Conservation (phyloP, 2,113 vertebrate species). For the Percina caprodes region DNA sequence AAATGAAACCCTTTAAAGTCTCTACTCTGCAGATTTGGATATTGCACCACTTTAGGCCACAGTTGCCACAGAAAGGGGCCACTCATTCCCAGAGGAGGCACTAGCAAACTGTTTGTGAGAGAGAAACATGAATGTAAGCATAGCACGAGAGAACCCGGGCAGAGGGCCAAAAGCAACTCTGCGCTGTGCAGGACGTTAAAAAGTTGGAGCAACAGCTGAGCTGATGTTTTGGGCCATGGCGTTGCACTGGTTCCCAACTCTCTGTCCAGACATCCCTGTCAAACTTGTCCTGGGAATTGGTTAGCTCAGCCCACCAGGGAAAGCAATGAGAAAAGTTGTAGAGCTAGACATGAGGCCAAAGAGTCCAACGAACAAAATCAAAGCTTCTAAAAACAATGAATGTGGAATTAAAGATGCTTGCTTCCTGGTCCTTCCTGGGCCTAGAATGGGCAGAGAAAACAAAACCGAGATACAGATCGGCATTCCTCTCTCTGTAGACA, state of each 20-base stretch:
- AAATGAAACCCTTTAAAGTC: slow-evolving; percentile 67
- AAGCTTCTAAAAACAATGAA: slow-evolving; percentile 74
- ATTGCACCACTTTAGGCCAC: slow-evolving; percentile 68
- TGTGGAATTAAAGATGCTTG: slow-evolving; percentile 68
- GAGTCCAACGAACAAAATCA: slow-evolving; percentile 70
- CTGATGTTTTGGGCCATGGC: slow-evolving; percentile 80
- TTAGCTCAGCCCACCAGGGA: slow-evolving; percentile 79
- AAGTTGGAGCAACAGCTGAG: slow-evolving; percentile 86
- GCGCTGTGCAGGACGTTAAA: slow-evolving; percentile 74
- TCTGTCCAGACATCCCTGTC: slow-evolving; percentile 79
- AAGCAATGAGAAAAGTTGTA: slow-evolving; percentile 72
- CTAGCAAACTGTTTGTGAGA: slow-evolving; percentile 76
- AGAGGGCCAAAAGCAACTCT: slow-evolving; percentile 79
- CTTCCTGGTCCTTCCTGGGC: slow-evolving; percentile 47
- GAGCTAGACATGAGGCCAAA: slow-evolving; percentile 69
- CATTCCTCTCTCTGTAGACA: slow-evolving; percentile 67
- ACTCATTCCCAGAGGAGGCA: slow-evolving; percentile 68
- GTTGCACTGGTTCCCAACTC: slow-evolving; percentile 81
- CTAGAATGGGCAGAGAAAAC: slow-evolving; percentile 76
- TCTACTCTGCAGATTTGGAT: slow-evolving; percentile 53
- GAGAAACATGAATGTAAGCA: slow-evolving; percentile 82
- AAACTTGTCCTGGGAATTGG: slow-evolving; percentile 85
- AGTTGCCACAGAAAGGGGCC: slow-evolving; percentile 77
- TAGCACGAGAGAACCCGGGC: slow-evolving; percentile 79
- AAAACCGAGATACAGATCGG: slow-evolving; percentile 68